Evolutionary conservation across 2,113 vertebrate species (phyloP).

Genomic region (Saimiri boliviensis): DNA sequence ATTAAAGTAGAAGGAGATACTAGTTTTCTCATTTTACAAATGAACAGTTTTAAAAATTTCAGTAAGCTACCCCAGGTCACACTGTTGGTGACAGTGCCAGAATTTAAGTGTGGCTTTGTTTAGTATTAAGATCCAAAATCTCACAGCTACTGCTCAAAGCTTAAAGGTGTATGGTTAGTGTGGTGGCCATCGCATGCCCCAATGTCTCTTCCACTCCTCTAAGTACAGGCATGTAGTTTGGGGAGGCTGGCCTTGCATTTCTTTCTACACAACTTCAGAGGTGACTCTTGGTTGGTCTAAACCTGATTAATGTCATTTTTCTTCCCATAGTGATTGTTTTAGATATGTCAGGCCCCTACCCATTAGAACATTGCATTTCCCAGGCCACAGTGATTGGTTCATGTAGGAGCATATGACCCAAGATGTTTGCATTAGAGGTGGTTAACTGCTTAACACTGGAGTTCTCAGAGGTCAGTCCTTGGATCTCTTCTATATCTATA

Average conservation of each 20-base stretch:
- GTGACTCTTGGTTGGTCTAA: neutral
- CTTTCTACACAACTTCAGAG: neutral
- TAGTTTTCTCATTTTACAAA: constrained; percentile 14
- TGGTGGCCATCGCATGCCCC: too few species aligned
- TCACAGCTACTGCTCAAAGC: neutral
- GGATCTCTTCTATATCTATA: neutral
- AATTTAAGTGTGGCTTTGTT: neutral
- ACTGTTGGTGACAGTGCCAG: neutral
- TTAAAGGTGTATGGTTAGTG: neutral
- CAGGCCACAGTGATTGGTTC: neutral
- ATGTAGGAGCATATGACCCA: neutral
- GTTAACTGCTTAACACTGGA: neutral
- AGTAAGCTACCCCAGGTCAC: neutral
- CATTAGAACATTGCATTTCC: neutral
- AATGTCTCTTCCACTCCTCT: neutral
- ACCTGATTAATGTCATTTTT: neutral
- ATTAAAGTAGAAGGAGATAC: neutral
- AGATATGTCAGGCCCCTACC: neutral
- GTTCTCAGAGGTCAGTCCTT: neutral
- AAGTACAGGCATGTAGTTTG: neutral
- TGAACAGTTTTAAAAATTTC: neutral
- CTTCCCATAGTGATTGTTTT: neutral
- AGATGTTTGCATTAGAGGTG: neutral
- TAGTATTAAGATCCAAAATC: neutral
- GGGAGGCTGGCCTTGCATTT: neutral